Evolutionary conservation across 92 coral and sea anemone genomes (phyloP).

Genomic region (Galaxea fascicularis): DNA sequence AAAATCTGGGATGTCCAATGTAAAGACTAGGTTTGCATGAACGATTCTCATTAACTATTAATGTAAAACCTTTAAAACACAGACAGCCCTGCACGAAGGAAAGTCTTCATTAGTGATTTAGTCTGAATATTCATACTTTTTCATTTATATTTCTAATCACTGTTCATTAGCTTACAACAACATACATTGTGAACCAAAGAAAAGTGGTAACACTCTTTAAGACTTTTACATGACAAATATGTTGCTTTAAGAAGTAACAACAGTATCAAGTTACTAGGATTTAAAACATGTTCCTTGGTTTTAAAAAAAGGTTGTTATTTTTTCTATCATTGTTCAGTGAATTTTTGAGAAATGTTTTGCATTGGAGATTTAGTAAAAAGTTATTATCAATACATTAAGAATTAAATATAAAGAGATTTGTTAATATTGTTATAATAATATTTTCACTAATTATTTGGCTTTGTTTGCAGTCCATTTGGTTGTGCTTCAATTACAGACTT

Average conservation of each 20-base stretch:
- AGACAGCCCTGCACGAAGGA: too few species aligned
- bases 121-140: too few species aligned
- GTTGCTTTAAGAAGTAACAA: neutral
- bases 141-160: too few species aligned
- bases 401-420: constrained; percentile 4
- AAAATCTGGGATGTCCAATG: constrained; percentile 85
- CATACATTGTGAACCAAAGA: too few species aligned
- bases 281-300: neutral
- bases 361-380: neutral
- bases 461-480: neutral
- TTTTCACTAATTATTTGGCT: neutral
- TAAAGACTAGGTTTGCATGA: constrained; percentile 33
- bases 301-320: neutral
- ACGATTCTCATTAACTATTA: too few species aligned
- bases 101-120: too few species aligned
- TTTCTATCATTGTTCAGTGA: neutral
- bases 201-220: neutral
- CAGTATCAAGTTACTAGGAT: neutral
- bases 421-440: neutral
- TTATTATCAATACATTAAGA: neutral
- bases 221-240: neutral
- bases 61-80: too few species aligned
- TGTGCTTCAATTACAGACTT: neutral
- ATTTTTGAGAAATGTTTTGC: constrained; percentile 9
- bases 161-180: too few species aligned